phyloP scores from a whole-genome alignment of 2,113 vertebrate species.

The Leuciscus idus region DNA sequence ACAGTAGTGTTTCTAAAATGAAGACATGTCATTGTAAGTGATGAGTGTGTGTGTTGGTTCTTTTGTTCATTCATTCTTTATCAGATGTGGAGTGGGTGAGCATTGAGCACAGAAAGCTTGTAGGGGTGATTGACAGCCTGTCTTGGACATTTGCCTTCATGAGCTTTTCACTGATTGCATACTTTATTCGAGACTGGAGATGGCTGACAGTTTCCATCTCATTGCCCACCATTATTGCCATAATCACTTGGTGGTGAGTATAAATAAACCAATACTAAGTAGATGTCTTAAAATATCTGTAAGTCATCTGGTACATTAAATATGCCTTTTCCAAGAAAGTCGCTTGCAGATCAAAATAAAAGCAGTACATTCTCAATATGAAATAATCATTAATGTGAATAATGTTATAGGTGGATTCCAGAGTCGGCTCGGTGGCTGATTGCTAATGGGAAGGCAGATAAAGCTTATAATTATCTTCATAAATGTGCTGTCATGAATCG shows the following conservation, averaged over 20 bases:
- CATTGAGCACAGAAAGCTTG: conserved; percentile 73
- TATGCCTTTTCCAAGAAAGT: neutral
- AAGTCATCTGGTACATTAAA: neutral
- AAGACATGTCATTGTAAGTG: neutral
- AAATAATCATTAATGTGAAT: neutral
- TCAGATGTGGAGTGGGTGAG: conserved; percentile 80
- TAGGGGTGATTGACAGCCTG: conserved; percentile 72
- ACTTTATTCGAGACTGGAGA: conserved; percentile 75
- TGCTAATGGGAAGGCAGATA: conserved; percentile 79
- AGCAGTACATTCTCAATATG: neutral
- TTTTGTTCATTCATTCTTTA: conserved; percentile 16
- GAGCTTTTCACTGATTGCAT: conserved; percentile 67
- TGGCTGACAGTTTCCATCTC: conserved; percentile 68
- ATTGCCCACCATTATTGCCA: conserved; percentile 66
- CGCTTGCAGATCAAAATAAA: neutral
- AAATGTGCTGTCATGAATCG: conserved; percentile 83
- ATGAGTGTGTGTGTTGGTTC: neutral
- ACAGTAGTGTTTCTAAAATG: neutral
- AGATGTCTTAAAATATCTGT: neutral
- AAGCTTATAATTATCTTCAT: conserved; percentile 81
- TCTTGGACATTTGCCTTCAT: conserved; percentile 72
- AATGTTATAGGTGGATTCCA: conserved; percentile 83
- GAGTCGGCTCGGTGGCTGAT: conserved; percentile 92
- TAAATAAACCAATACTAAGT: neutral
- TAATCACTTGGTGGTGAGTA: conserved; percentile 75